phyloP scores from a whole-genome alignment of 2,113 vertebrate genomes.

The Labeo rohita region DNA sequence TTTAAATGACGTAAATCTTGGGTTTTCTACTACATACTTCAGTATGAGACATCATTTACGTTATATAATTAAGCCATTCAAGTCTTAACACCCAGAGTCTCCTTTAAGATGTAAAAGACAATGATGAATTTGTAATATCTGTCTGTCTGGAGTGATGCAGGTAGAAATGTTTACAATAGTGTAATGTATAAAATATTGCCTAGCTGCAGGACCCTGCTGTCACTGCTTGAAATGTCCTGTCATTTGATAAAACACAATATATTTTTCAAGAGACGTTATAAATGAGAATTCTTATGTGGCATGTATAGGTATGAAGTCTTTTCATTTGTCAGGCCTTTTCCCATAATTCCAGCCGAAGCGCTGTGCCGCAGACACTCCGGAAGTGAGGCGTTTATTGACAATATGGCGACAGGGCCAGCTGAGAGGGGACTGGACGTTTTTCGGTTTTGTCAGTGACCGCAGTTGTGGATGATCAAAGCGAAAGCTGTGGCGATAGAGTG shows the following conservation, averaged over 20 bases:
- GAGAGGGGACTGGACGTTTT: conserved; percentile 67
- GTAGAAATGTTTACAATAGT: neutral
- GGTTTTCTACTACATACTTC: no score
- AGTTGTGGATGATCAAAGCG: neutral
- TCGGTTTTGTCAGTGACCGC: conserved; percentile 64
- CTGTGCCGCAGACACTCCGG: conserved; percentile 74
- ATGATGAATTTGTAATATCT: no score
- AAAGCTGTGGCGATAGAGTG: conserved; percentile 45
- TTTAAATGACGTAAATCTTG: no score
- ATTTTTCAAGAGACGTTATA: neutral
- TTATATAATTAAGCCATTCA: no score
- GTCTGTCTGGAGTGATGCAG: neutral
- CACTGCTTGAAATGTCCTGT: neutral
- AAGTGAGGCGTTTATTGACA: conserved; percentile 89
- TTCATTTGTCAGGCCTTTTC: conserved; percentile 61
- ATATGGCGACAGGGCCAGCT: conserved; percentile 78
- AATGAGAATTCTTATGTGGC: neutral
- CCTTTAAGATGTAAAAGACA: no score
- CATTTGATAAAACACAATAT: neutral
- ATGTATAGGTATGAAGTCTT: conserved; percentile 11
- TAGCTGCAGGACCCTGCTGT: neutral
- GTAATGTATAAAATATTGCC: neutral
- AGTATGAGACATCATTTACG: no score
- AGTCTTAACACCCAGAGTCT: no score
- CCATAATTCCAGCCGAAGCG: conserved; percentile 69